Base-by-base conservation (phyloP, 2,888 invertebrate genomes). In the Heteromurus nitidus region DNA sequence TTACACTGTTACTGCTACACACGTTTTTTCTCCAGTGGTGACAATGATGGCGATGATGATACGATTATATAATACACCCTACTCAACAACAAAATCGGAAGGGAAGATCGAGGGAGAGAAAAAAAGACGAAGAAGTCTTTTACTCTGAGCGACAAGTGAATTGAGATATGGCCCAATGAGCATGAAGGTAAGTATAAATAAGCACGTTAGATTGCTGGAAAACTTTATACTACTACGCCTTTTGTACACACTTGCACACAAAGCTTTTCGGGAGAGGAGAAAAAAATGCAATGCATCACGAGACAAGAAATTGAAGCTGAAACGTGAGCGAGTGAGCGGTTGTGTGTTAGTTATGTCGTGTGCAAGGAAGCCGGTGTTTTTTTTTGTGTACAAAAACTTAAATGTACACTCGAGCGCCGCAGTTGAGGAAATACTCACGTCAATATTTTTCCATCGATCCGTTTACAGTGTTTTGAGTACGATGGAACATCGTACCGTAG, bases 151-250 rank as follows among this genome's bases (percentile, higher is more conserved):
- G 76, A 69, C 70, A 79, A 79, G 64, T 70, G 70, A 79, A 79
- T 70, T 70, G 77, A 79, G 60, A 69, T 30, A n/a, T n/a, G 77
- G 70, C 70, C 70, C 77, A 79, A 77, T 77, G 77, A 77, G 69
- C 77, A 79, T 26, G 65, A 62, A 30, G 42, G 53, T 79, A 64
- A 69, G 77, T 70, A 76, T 50, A 69, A 67, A 76, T 68, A 76
- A 65, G 44, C 28, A 69, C 30, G 18, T n/a, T 18, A 60, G 24
- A n/a, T n/a, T n/a, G n/a, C n/a, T n/a, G 26, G 36, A 26, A 60
- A 62, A 20, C 47, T 70, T 20, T 24, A 70, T 24, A 36, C 26
- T 31, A n/a, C 36, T 13, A 72, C 74, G 74, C 74, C 74, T 74
- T 74, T 74, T 64, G 74, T 65, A 74, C 65, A 65, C 74, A 64